These are phyloP conservation scores for Lamprotornis superbus DNA, from an alignment of 2,113 vertebrate species.

Conservation along the genomic window DNA sequence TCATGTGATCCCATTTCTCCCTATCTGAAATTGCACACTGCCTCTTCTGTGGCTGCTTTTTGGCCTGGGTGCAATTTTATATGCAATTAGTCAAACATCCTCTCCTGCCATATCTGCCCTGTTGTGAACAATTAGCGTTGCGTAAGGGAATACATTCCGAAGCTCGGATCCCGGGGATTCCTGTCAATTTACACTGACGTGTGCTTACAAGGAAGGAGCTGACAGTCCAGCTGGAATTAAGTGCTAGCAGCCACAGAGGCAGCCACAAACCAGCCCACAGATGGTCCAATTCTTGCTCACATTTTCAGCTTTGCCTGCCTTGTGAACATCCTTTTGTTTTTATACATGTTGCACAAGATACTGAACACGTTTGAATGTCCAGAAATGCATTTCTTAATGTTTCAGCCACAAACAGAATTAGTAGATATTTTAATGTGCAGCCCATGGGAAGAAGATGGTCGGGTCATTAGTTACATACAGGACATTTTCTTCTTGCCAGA, in stretches of 20 bases:
- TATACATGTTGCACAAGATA: not conserved
- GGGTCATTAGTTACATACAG: not conserved
- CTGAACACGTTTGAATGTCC: not conserved
- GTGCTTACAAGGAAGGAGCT: not conserved
- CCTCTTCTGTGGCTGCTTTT: not conserved
- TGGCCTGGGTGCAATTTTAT: slow-evolving; percentile 2
- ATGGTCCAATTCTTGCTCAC: not conserved
- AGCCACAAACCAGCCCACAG: not conserved
- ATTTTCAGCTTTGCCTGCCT: not conserved
- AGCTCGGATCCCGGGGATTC: not conserved
- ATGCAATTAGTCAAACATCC: slow-evolving; percentile 43
- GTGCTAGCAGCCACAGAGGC: not conserved
- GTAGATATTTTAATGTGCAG: not conserved
- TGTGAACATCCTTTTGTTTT: not conserved
- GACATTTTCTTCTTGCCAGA: not conserved
- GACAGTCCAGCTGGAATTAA: slow-evolving; percentile 4
- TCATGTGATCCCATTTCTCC: not conserved
- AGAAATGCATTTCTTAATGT: not conserved
- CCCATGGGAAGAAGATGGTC: not conserved
- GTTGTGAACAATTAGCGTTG: not conserved
- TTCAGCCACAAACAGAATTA: not conserved
- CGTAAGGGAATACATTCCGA: not conserved
- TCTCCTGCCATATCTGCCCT: not conserved
- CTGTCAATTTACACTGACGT: slow-evolving; percentile 16
- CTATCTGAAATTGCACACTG: not conserved